phyloP scores from a whole-genome alignment of 1,140 invertebrate species.

The Coboldia fuscipes region DNA sequence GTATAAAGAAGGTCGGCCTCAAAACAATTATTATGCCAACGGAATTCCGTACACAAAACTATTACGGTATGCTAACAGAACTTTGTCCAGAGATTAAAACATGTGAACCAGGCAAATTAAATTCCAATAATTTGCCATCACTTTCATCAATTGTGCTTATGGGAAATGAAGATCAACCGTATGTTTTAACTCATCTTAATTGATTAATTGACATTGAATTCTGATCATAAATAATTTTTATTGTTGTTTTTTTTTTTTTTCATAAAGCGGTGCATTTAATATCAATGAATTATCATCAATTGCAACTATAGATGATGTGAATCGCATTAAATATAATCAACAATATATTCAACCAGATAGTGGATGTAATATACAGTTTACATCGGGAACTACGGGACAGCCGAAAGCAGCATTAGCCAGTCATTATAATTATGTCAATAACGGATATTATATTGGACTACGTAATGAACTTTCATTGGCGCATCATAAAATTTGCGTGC shows the following conservation, averaged over 20 bases:
- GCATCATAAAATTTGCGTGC: conserved; percentile 23
- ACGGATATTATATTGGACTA: conserved; percentile 41
- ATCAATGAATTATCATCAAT: conserved; percentile 30
- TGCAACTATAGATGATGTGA: conserved; percentile 11
- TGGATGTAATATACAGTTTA: conserved; percentile 65
- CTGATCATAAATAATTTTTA: too few species aligned
- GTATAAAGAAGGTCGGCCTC: conserved; percentile 52
- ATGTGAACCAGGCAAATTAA: conserved; percentile 17
- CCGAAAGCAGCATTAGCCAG: conserved; percentile 74
- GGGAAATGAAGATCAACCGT: conserved; percentile 23
- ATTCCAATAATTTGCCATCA: conserved; percentile 17
- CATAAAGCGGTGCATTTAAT: conserved; percentile 36
- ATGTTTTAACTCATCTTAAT: too few species aligned
- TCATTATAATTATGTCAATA: conserved; percentile 73
- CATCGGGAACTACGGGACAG: conserved; percentile 48
- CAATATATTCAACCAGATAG: conserved; percentile 36
- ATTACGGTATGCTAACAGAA: conserved; percentile 38
- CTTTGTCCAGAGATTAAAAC: conserved; percentile 26
- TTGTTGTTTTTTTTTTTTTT: too few species aligned
- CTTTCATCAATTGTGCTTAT: conserved; percentile 31
- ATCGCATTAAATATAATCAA: conserved; percentile 22
- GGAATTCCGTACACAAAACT: conserved; percentile 43
- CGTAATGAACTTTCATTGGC: conserved; percentile 31
- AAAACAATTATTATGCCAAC: conserved; percentile 50
- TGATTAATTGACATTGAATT: too few species aligned